Evolutionary conservation across 2,113 vertebrate genomes (phyloP).

Genomic region (Tyrannus savana): DNA sequence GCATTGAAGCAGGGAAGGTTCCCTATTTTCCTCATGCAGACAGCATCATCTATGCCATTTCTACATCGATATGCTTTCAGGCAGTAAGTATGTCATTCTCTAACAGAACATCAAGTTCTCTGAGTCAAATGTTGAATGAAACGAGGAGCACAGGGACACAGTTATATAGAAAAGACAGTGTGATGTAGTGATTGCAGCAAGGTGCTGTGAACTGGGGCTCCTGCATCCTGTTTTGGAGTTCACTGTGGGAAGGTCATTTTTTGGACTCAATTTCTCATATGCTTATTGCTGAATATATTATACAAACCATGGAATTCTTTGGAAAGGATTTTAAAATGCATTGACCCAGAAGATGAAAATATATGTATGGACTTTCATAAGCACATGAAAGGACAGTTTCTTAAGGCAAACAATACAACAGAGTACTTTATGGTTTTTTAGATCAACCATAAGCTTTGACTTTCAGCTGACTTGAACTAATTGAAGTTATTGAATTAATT

Average conservation of each 20-base stretch:
- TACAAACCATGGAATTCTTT: not conserved
- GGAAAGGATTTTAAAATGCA: not conserved
- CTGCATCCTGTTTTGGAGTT: not conserved
- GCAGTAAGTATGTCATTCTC: constrained; percentile 83
- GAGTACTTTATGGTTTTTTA: not conserved
- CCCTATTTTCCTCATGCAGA: constrained; percentile 97
- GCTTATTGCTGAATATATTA: not conserved
- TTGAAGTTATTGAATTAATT: not conserved
- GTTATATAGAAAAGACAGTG: not conserved
- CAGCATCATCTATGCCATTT: constrained; percentile 93
- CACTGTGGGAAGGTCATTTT: not conserved
- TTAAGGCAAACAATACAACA: not conserved
- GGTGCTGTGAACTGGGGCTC: not conserved
- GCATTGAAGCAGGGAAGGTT: constrained; percentile 92
- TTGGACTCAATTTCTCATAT: not conserved
- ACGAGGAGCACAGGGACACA: not conserved
- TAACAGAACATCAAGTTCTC: not conserved
- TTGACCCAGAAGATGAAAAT: not conserved
- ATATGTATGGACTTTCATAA: not conserved
- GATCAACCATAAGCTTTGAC: not conserved
- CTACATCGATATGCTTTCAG: constrained; percentile 97
- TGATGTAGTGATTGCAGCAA: not conserved
- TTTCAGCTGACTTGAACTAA: not conserved
- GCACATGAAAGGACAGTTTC: not conserved
- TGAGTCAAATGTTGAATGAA: not conserved